Evolutionary conservation across 2,888 invertebrate genomes (phyloP), one percentile per base, ranked within the genome.

Genomic region (Eretmocerus hayati): DNA sequence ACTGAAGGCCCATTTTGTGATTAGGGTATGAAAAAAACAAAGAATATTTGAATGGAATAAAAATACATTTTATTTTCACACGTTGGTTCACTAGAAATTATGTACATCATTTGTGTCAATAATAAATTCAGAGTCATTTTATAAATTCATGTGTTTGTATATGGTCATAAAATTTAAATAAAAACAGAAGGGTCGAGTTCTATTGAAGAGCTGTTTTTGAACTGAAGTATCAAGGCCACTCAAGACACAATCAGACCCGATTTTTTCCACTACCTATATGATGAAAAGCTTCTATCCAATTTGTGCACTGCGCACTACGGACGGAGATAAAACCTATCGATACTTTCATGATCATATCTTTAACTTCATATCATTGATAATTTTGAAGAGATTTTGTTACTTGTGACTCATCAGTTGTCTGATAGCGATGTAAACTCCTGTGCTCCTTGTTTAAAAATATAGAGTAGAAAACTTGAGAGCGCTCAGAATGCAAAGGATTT

Each of bases 41-140:
- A n/a, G n/a, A n/a, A n/a, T n/a, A n/a, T n/a, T n/a, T 49, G 46
- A 42, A 37, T 54, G 68, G 70, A 70, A 71, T 71, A 71, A 71
- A 71, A 71, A 71, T 71, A 71, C 70, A 65, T 63, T 71, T 71
- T 71, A 69, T 71, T 70, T 70, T 68, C 68, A 70, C 69, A 70
- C 66, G 63, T 69, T 66, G 65, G 61, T 64, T 69, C 61, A 59
- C 69, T 70, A 68, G 63, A 69, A 71, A 70, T 59, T 70, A 71
- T 71, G 65, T 69, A 71, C 70, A 71, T 64, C 64, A 64, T 67
- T 54, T 66, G 60, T 61, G 58, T 65, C 59, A 56, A 63, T 63
- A 62, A 58, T 62, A 58, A 59, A 61, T n/a, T n/a, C n/a, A n/a
- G n/a, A n/a, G n/a, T n/a, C n/a, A n/a, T 64, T 63, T 64, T 59